Percentiles rank a stretch among this genome's conserved stretches.
Evolutionary conservation across 2,888 invertebrate species (phyloP).

Genomic region (Myathropa florea): DNA sequence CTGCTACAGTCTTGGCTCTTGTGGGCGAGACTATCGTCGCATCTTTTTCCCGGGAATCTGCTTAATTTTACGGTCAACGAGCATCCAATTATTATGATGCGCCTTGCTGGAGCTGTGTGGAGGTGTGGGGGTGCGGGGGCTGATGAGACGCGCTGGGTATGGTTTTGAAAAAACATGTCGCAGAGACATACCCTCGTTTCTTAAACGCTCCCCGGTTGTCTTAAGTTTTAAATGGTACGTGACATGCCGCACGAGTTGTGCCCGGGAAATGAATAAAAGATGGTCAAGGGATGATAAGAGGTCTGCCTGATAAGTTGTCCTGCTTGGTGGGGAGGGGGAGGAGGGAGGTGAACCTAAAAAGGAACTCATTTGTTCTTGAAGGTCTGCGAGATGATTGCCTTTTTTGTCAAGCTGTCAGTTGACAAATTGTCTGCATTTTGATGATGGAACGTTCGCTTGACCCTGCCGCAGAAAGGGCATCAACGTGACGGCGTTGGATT

Average conservation of each 20-base stretch:
- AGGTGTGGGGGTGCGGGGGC: background rate
- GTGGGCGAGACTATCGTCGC: background rate
- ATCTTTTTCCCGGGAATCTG: conserved; percentile 13
- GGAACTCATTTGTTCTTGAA: background rate
- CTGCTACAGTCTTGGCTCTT: background rate
- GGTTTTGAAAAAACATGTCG: background rate
- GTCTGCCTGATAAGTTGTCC: no score
- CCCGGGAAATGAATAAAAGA: conserved; percentile 13
- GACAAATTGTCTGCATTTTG: background rate
- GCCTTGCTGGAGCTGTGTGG: background rate
- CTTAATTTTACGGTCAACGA: conserved; percentile 63
- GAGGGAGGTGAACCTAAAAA: background rate
- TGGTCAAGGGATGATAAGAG: conserved; percentile 22
- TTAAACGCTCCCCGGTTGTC: background rate
- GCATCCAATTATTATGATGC: conserved; percentile 55
- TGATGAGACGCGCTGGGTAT: background rate
- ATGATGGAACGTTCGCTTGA: background rate
- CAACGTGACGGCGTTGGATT: background rate
- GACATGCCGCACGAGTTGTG: conserved; percentile 2
- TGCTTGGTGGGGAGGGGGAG: no score
- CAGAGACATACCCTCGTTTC: background rate
- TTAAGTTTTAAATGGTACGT: conserved; percentile 25
- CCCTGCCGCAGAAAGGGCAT: background rate
- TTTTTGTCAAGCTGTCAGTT: background rate
- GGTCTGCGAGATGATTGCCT: background rate